Evolutionary conservation across 2,888 invertebrate genomes (phyloP).

Genomic region (Drosophila emarginata): DNA sequence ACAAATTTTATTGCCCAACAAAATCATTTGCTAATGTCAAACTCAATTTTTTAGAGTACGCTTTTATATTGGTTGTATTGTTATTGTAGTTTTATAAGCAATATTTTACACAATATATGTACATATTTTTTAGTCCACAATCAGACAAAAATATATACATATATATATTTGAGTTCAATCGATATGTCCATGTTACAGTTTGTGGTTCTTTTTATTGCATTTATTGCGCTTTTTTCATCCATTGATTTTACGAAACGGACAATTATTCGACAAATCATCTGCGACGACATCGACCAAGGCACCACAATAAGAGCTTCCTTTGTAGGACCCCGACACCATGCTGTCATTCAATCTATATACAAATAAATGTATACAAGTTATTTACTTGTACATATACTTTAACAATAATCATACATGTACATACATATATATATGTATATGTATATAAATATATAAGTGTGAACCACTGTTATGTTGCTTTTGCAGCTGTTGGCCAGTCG

Average conservation of each 20-base stretch:
- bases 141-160: background rate
- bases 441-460: slow-evolving; percentile 22
- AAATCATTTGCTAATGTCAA: slow-evolving; percentile 7
- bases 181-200: slow-evolving; percentile 2
- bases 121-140: background rate
- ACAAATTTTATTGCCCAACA: background rate
- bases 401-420: background rate
- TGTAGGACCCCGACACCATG: background rate
- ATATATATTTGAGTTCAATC: background rate
- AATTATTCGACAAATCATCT: slow-evolving; percentile 10
- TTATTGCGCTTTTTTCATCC: slow-evolving; percentile 3
- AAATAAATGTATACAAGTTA: background rate
- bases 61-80: background rate
- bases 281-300: background rate
- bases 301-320: background rate
- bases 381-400: background rate
- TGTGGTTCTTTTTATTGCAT: slow-evolving; percentile 8
- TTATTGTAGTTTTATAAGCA: background rate
- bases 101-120: background rate
- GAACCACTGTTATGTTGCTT: slow-evolving; percentile 29
- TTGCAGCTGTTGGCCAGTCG: slow-evolving; percentile 22
- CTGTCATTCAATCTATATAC: background rate
- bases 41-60: slow-evolving; percentile 14
- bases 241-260: slow-evolving; percentile 11
- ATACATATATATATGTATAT: background rate